These are phyloP conservation scores for Heliconius erato DNA, from an alignment of 2,888 invertebrate species.

Conservation along the genomic window DNA sequence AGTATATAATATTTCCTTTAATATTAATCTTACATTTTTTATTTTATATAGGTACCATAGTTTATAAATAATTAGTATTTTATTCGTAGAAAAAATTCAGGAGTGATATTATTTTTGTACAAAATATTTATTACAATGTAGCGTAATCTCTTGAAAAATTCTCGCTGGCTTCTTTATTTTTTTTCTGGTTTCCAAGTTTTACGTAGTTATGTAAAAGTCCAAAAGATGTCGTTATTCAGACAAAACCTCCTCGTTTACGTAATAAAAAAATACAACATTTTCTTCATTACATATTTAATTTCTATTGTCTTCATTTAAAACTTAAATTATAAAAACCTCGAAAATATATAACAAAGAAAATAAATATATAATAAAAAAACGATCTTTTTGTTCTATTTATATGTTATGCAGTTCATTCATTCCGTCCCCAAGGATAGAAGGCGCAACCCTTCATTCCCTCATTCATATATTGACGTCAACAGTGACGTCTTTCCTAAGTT, in stretches of 20 bases:
- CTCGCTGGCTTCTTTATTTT: neutral
- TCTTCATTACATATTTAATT: neutral
- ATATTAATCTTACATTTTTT: too few relatives aligned
- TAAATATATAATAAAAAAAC: neutral
- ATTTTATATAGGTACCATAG: too few relatives aligned
- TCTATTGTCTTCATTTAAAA: too few relatives aligned
- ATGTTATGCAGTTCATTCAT: constrained; percentile 1
- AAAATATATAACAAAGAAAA: neutral
- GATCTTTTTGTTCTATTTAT: neutral
- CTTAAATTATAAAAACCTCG: neutral
- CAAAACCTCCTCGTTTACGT: neutral
- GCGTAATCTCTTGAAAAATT: neutral
- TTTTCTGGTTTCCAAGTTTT: neutral
- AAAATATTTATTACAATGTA: neutral
- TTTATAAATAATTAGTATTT: neutral
- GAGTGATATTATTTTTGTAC: neutral
- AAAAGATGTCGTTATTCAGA: constrained; percentile 9
- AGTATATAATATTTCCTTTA: neutral
- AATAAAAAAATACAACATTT: neutral
- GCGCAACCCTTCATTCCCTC: constrained; percentile 22
- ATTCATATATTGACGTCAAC: constrained; percentile 51
- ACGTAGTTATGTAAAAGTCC: neutral
- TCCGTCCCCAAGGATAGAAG: constrained; percentile 17
- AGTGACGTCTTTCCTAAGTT: constrained; percentile 54
- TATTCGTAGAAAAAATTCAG: too few relatives aligned